Percentiles rank a stretch among this genome's conserved stretches.
Evolutionary conservation across 2,888 invertebrate genomes (phyloP).

Genomic region (Liodrosophila aerea): DNA sequence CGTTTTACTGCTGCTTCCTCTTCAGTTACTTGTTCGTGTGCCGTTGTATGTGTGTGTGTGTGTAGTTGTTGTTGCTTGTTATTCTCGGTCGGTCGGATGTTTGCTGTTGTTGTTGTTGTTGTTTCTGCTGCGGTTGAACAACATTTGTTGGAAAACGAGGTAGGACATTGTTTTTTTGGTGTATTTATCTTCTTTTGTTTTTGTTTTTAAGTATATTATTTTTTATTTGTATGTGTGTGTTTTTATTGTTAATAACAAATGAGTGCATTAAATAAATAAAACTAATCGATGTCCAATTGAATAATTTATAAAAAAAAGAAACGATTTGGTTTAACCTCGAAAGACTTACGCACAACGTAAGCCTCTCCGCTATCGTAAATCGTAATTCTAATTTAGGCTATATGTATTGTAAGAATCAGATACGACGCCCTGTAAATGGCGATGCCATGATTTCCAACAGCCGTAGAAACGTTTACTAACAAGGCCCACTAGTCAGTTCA

Average conservation of each 20-base stretch:
- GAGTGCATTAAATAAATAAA: constrained; percentile 23
- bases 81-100: constrained; percentile 31
- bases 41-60: constrained; percentile 52
- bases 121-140: constrained; percentile 50
- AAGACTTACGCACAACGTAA: too few species aligned
- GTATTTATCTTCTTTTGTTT: constrained; percentile 22
- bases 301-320: constrained; percentile 72
- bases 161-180: constrained; percentile 79
- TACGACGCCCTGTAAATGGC: too few species aligned
- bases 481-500: too few species aligned
- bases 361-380: too few species aligned
- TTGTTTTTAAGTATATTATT: constrained; percentile 9
- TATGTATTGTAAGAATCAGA: too few species aligned
- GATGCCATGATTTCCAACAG: too few species aligned
- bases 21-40: too few species aligned
- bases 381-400: too few species aligned
- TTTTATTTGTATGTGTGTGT: constrained; percentile 8
- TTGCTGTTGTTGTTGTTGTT: constrained; percentile 36
- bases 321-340: constrained; percentile 72
- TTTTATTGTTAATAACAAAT: constrained; percentile 12
- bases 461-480: too few species aligned
- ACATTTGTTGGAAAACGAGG: constrained; percentile 80
- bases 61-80: constrained; percentile 54
- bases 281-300: constrained; percentile 23
- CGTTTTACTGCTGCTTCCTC: constrained; percentile 27